Percentiles rank a stretch among this genome's conserved stretches.
These are phyloP conservation scores for Monodelphis domestica DNA, from an alignment of 2,797 vertebrate genomes.

Conservation along the genomic window DNA sequence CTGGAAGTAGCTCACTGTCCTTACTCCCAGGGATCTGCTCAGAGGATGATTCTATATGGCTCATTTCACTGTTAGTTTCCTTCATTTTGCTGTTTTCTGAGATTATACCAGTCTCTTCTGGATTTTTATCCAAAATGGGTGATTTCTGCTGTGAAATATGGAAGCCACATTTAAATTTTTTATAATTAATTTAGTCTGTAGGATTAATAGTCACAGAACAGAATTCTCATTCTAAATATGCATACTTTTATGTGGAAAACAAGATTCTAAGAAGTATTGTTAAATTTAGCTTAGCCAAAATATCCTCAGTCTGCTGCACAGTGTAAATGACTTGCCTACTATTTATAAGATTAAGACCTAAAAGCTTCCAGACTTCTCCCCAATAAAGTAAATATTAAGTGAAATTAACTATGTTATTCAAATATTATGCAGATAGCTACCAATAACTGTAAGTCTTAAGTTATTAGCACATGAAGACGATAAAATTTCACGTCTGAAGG, in stretches of 20 bases:
- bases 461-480: neutral
- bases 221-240: conserved; percentile 5
- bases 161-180: conserved; percentile 35
- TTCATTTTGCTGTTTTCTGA: neutral
- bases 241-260: neutral
- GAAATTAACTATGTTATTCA: neutral
- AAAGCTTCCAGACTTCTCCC: neutral
- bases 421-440: neutral
- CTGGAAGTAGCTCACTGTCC: neutral
- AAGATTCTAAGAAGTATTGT: neutral
- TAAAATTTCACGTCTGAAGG: neutral
- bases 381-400: neutral
- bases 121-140: conserved; percentile 51
- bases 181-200: neutral
- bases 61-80: neutral
- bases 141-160: conserved; percentile 63
- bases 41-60: neutral
- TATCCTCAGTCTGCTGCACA: neutral
- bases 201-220: neutral
- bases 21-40: neutral
- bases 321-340: neutral
- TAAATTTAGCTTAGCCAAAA: neutral
- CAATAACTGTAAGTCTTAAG: neutral
- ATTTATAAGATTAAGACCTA: neutral
- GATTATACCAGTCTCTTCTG: neutral